Conservation (phyloP, 2,113 vertebrate species). For the Mionectes macconnelli region DNA sequence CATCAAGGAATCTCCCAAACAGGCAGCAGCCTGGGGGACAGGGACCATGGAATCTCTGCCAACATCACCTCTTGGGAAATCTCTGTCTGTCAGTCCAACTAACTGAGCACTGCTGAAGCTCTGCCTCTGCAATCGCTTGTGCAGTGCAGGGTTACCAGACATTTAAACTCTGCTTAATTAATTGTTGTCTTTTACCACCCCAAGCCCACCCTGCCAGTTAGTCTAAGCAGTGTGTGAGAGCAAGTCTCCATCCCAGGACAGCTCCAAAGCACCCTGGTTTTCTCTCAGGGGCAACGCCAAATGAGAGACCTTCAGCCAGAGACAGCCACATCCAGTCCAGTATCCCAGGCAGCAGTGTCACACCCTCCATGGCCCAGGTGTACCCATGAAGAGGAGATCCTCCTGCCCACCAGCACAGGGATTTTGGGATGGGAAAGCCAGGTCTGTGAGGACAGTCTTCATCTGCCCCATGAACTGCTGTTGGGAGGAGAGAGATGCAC, state of each 20-base stretch:
- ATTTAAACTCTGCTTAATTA: background rate
- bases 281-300: background rate
- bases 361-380: rapidly evolving
- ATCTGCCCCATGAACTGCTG: background rate
- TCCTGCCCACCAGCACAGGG: background rate
- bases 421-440: background rate
- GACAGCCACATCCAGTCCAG: background rate
- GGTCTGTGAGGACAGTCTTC: background rate
- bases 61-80: background rate
- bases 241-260: background rate
- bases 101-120: background rate
- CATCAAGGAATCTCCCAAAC: background rate
- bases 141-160: background rate
- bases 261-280: background rate
- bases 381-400: background rate
- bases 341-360: background rate
- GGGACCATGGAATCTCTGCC: background rate
- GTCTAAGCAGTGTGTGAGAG: background rate
- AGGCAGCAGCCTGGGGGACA: background rate
- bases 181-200: background rate
- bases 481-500: background rate
- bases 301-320: background rate
- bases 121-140: background rate
- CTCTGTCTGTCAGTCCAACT: background rate
- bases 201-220: background rate